phyloP scores from a whole-genome alignment of 2,888 invertebrate genomes.

The Drosophila eohydei region DNA sequence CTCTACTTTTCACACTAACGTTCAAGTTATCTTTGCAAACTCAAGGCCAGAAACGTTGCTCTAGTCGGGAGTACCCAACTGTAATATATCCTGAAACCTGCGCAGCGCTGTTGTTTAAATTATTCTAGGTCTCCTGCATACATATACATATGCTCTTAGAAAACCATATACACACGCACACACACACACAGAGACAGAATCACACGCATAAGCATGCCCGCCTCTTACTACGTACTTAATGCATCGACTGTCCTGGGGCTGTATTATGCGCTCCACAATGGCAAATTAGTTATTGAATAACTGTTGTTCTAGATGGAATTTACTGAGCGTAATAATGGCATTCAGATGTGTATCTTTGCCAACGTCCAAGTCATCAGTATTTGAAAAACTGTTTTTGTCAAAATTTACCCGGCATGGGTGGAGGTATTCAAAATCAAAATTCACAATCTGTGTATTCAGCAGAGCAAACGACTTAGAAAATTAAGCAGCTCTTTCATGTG shows the following conservation, averaged over 20 bases:
- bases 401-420: background rate
- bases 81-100: background rate
- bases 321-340: background rate
- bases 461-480: too few species aligned
- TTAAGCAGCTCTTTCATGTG: too few species aligned
- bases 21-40: too few species aligned
- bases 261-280: background rate
- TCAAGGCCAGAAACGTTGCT: background rate
- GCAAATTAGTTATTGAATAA: slow-evolving; percentile 3
- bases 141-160: background rate
- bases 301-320: background rate
- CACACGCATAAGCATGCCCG: background rate
- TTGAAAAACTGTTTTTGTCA: background rate
- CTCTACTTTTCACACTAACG: too few species aligned
- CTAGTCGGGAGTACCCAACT: background rate
- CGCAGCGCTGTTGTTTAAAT: background rate
- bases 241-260: background rate
- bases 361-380: background rate
- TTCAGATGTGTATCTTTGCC: background rate
- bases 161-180: background rate
- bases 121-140: background rate
- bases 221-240: background rate
- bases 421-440: background rate
- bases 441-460: background rate
- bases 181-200: background rate